Evolutionary conservation across 2,797 vertebrate genomes (phyloP).

Genomic region (Halcyon smyrnensis): DNA sequence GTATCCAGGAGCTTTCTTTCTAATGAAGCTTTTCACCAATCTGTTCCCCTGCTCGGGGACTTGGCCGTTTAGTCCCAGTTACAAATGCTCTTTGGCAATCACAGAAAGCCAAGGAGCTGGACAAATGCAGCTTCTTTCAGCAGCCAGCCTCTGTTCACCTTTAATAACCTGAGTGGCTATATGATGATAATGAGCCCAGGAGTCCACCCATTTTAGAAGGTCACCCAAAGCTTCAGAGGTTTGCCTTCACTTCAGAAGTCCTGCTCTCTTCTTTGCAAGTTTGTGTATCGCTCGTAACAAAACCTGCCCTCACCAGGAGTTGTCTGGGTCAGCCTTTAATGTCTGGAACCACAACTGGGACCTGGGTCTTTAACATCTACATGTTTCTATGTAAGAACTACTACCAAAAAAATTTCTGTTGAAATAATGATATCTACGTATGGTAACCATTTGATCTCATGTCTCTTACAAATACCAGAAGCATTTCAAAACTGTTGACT

Average conservation of each 20-base stretch:
- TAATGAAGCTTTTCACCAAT: not conserved
- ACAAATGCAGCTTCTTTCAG: not conserved
- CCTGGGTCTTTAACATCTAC: not conserved
- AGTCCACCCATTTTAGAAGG: not conserved
- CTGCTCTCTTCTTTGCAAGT: not conserved
- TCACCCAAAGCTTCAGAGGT: not conserved
- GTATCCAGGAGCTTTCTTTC: not conserved
- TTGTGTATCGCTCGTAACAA: not conserved
- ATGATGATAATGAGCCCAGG: not conserved
- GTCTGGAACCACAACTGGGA: not conserved
- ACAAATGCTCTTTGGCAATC: accelerated
- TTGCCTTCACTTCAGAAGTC: not conserved
- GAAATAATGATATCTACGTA: not conserved
- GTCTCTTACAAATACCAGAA: not conserved
- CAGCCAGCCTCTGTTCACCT: not conserved
- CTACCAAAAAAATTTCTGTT: not conserved
- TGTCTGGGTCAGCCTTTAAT: not conserved
- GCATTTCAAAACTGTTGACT: not conserved
- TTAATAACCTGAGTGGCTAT: not conserved
- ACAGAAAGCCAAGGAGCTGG: not conserved
- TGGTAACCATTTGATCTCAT: not conserved
- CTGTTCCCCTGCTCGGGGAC: not conserved
- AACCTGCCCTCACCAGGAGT: not conserved
- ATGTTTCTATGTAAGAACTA: not conserved
- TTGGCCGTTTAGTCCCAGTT: not conserved